Evolutionary conservation across 37 sponge, comb jelly and placozoan species (phyloP).

Genomic region (Bolinopsis microptera): DNA sequence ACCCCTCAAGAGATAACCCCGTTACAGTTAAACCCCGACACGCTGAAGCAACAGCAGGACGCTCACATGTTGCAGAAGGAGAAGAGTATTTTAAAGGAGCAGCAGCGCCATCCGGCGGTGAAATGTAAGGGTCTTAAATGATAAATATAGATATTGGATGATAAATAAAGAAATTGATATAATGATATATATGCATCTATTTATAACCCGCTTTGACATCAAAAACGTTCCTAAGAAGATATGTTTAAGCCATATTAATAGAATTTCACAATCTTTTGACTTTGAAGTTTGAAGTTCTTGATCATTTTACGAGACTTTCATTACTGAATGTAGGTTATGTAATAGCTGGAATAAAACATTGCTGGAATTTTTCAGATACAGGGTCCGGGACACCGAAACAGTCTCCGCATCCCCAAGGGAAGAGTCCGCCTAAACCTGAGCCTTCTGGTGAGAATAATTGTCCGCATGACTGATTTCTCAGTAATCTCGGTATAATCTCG

Average conservation of each 20-base stretch:
- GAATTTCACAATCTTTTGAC: too few relatives aligned
- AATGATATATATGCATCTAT: too few relatives aligned
- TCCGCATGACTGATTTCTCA: not conserved
- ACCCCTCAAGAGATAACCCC: conserved; percentile 19
- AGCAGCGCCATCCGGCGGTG: not conserved
- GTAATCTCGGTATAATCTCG: not conserved
- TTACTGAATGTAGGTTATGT: too few relatives aligned
- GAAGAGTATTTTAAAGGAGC: too few relatives aligned
- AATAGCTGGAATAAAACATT: not conserved
- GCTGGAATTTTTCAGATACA: not conserved
- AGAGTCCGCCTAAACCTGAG: not conserved
- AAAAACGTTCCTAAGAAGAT: too few relatives aligned
- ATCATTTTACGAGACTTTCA: too few relatives aligned
- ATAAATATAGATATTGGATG: too few relatives aligned
- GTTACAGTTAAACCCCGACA: not conserved
- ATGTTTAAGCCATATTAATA: too few relatives aligned
- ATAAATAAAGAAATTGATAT: too few relatives aligned
- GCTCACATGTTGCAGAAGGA: not conserved
- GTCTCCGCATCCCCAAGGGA: not conserved
- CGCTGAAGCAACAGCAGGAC: not conserved
- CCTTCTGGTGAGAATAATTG: not conserved
- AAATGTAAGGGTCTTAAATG: not conserved
- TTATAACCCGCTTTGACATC: too few relatives aligned
- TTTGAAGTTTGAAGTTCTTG: too few relatives aligned
- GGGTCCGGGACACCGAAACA: not conserved